Base-by-base conservation (phyloP, 1,140 invertebrate genomes). In the Atta cephalotes region DNA sequence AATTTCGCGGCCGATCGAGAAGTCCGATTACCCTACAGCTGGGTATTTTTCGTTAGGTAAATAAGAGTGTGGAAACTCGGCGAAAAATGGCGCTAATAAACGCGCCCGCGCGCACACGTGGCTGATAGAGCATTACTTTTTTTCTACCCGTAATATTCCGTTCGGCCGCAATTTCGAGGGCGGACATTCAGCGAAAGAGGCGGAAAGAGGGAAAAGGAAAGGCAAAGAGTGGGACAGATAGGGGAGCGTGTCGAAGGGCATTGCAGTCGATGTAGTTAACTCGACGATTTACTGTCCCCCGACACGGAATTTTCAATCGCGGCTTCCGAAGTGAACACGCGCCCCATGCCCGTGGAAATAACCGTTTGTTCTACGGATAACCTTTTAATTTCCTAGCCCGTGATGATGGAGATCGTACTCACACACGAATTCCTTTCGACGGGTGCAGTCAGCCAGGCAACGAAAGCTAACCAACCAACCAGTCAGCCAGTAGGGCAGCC, bases 251-350 rank as follows among this genome's bases (percentile, higher is more conserved):
- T 65, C 71, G 72, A 81, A 70, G 71, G 62, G 77, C 10, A 10
- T 10, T 45, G 39, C 49, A 86, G 85, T 70, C 82, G 74, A 85
- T 85, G 72, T 63, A 85, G 76, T 85, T 85, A 85, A 85, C 72
- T 85, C 82, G 82, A 85, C 80, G 80, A 84, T 84, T 84, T 84
- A 84, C 80, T 62, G 80, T 84, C 56, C 45, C 70, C 39, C 80
- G 80, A 76, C 80, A 84, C 70, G 80, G 76, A 85, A 85, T 78
- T 85, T 78, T 79, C 72, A 78, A 85, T 79, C 84, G 84, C 60
- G 74, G 84, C 63, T 66, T 65, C 74, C 60, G 62, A 78, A 85
- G 66, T 60, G 79, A 81, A 45, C 56, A 58, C 78, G 63, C 25
- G 10, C 80, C 21, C 45, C 56, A 35, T 80, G 31, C 65, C 62